Evolutionary conservation across 2,113 vertebrate genomes (phyloP).

Genomic region (Enhydra lutris): DNA sequence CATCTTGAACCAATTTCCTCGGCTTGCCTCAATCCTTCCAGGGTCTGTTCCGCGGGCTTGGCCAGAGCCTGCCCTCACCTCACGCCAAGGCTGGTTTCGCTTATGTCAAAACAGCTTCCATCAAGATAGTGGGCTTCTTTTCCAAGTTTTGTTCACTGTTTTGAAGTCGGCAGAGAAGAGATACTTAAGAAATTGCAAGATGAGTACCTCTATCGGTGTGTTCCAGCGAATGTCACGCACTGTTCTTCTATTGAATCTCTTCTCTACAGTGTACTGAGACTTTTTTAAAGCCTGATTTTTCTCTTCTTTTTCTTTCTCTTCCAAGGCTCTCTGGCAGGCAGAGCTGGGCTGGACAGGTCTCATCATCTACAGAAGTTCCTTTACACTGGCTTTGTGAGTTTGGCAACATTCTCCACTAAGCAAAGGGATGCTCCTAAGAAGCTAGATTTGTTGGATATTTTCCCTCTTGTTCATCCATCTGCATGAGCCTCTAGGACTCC

Average conservation of each 20-base stretch:
- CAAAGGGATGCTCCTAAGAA: background rate
- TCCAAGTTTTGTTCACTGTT: conserved; percentile 24
- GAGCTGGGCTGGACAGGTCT: background rate
- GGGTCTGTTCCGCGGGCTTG: background rate
- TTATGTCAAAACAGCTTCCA: conserved; percentile 62
- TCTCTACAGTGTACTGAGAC: background rate
- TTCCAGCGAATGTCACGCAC: background rate
- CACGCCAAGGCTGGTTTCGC: conserved; percentile 58
- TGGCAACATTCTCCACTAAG: background rate
- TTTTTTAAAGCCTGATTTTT: background rate
- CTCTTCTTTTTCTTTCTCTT: background rate
- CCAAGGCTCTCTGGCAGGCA: background rate
- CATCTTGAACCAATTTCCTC: conserved; percentile 67
- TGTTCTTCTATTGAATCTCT: background rate
- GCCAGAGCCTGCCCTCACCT: background rate
- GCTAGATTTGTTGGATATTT: background rate
- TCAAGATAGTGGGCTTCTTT: conserved; percentile 41
- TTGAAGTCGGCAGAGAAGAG: conserved; percentile 39
- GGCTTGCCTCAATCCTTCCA: conserved; percentile 37
- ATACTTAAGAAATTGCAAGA: conserved; percentile 20
- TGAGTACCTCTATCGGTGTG: background rate
- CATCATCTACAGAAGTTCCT: background rate
- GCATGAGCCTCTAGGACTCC: background rate
- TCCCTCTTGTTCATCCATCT: background rate
- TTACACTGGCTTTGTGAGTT: background rate